Conservation (phyloP, 2,797 vertebrate genomes). For the Pterois miles region DNA sequence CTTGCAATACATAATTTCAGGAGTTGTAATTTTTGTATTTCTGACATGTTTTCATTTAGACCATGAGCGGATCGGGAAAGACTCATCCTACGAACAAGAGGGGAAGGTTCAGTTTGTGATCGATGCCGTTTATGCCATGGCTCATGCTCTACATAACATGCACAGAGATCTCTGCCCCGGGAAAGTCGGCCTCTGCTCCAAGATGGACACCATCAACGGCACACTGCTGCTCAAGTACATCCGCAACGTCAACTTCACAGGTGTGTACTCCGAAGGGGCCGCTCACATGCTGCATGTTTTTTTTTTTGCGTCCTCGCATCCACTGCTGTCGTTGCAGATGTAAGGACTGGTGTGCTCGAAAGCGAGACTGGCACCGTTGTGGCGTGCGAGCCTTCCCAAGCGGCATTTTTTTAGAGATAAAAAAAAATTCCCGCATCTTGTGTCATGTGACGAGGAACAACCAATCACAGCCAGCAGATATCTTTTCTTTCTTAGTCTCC, state of each 20-base stretch:
- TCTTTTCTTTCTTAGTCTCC: no score
- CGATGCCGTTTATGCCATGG: slow-evolving; percentile 94
- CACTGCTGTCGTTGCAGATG: no score
- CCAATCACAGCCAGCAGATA: no score
- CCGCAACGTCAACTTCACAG: slow-evolving; percentile 94
- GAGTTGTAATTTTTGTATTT: neutral
- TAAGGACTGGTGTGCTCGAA: no score
- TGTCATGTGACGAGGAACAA: no score
- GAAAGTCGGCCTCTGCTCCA: slow-evolving; percentile 90
- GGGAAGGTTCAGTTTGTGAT: slow-evolving; percentile 97
- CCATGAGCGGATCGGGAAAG: slow-evolving; percentile 93
- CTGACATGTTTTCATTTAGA: slow-evolving; percentile 75
- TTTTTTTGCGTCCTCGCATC: no score
- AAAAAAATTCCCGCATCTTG: no score
- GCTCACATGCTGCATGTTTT: no score
- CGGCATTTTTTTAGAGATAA: no score
- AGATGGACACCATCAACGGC: slow-evolving; percentile 92
- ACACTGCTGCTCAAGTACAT: slow-evolving; percentile 94
- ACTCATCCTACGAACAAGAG: slow-evolving; percentile 93
- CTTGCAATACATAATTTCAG: neutral
- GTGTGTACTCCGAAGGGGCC: slow-evolving; percentile 69
- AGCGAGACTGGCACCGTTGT: no score
- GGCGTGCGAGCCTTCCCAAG: no score
- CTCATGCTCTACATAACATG: slow-evolving; percentile 94
- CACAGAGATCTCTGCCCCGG: slow-evolving; percentile 92